Percentiles rank a stretch among this genome's conserved stretches.
Evolutionary conservation across 2,797 vertebrate genomes (phyloP).

Genomic region (Aphelocoma californica): DNA sequence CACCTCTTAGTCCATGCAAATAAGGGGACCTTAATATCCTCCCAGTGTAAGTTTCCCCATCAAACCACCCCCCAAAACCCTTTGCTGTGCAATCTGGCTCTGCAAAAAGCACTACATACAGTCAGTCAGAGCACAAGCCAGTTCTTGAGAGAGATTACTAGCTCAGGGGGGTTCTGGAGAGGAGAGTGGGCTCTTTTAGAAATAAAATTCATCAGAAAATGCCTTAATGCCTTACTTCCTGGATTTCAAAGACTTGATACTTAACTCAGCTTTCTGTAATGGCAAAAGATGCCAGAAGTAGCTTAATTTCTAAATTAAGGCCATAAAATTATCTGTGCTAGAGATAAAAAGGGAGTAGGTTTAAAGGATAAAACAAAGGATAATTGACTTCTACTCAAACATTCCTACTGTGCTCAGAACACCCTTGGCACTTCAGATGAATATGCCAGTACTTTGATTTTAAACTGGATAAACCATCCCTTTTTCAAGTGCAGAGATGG

Average conservation of each 20-base stretch:
- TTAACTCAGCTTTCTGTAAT: neutral
- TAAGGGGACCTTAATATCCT: neutral
- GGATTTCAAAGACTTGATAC: neutral
- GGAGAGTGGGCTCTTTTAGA: neutral
- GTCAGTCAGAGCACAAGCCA: neutral
- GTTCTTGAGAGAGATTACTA: neutral
- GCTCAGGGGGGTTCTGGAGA: neutral
- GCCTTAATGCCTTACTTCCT: neutral
- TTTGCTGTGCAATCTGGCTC: neutral
- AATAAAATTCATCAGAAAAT: conserved; percentile 2
- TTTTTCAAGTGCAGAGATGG: conserved; percentile 2
- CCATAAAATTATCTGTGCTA: neutral
- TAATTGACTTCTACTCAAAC: conserved; percentile 43
- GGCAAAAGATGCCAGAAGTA: conserved; percentile 31
- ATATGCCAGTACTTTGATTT: conserved; percentile 33
- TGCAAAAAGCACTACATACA: neutral
- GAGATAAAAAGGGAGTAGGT: conserved; percentile 29
- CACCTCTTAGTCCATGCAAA: neutral
- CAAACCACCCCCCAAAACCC: neutral
- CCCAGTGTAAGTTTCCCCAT: neutral
- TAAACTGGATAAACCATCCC: conserved; percentile 25
- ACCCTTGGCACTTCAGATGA: conserved; percentile 31
- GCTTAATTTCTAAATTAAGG: conserved; percentile 24
- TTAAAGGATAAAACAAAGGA: conserved; percentile 52
- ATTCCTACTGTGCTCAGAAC: conserved; percentile 24